phyloP scores from a whole-genome alignment of 2,113 vertebrate genomes.

The Myxocyprinus asiaticus region DNA sequence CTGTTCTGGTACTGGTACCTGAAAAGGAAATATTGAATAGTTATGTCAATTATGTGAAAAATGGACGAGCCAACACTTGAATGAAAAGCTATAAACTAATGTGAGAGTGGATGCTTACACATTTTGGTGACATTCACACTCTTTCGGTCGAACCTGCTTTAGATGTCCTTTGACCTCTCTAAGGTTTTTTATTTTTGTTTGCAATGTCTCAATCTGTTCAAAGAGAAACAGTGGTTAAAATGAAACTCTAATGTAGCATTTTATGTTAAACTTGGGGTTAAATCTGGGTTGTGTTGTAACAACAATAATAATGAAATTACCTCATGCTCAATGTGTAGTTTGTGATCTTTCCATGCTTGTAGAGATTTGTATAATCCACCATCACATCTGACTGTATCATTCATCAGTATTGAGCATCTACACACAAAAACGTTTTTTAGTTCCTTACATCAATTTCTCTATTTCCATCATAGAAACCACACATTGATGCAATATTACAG shows the following conservation, averaged over 20 bases:
- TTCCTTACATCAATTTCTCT: not conserved
- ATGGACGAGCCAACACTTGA: slow-evolving; percentile 1
- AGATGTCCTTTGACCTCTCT: slow-evolving; percentile 93
- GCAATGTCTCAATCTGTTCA: slow-evolving; percentile 91
- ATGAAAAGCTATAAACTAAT: not conserved
- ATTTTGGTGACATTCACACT: slow-evolving; percentile 86
- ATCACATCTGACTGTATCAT: slow-evolving; percentile 91
- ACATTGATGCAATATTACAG: not conserved
- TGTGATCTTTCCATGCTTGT: slow-evolving; percentile 97
- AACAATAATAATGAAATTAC: slow-evolving; percentile 60
- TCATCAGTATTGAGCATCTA: slow-evolving; percentile 95
- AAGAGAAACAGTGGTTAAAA: not conserved
- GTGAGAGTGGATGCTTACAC: slow-evolving; percentile 71
- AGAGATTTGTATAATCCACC: slow-evolving; percentile 90
- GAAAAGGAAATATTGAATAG: slow-evolving; percentile 49
- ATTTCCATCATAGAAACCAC: not conserved
- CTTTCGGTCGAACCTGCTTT: slow-evolving; percentile 89
- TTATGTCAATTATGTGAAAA: not conserved
- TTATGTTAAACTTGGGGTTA: not conserved
- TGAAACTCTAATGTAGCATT: not conserved
- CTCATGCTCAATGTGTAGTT: slow-evolving; percentile 95
- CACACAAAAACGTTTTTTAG: not conserved
- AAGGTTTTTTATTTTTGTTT: slow-evolving; percentile 96
- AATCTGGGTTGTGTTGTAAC: not conserved
- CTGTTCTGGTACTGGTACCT: slow-evolving; percentile 83